Percentiles rank a stretch among this genome's conserved stretches.
These are phyloP conservation scores for Pogonus chalceus DNA, from an alignment of 1,140 invertebrate genomes.

Conservation along the genomic window DNA sequence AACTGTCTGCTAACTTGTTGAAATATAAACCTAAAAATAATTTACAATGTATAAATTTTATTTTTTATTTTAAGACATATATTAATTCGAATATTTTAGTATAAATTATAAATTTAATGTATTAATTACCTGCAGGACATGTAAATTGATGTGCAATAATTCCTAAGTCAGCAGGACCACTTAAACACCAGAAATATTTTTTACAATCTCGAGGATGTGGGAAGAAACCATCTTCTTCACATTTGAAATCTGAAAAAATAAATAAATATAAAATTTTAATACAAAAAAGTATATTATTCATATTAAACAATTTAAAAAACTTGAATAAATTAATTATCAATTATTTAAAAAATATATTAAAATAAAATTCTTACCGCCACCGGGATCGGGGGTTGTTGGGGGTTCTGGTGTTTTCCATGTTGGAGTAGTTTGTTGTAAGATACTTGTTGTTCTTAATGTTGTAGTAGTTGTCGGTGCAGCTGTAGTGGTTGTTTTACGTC, in stretches of 20 bases:
- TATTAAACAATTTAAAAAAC: no score
- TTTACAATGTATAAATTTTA: background rate
- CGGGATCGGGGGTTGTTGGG: slow-evolving; percentile 82
- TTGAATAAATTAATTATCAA: no score
- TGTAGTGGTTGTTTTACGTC: slow-evolving; percentile 23
- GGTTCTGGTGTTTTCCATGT: slow-evolving; percentile 64
- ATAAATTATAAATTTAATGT: background rate
- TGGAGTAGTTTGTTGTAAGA: slow-evolving; percentile 32
- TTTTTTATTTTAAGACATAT: no score
- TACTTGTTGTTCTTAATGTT: slow-evolving; percentile 35
- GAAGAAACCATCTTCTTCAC: slow-evolving; percentile 88
- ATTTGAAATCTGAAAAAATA: slow-evolving; percentile 65
- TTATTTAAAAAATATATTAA: slow-evolving; percentile 8
- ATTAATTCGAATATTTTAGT: background rate
- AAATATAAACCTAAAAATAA: slow-evolving; percentile 63
- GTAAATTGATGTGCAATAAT: slow-evolving; percentile 89
- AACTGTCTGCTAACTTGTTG: slow-evolving; percentile 84
- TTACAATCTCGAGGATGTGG: slow-evolving; percentile 87
- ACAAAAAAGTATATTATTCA: no score
- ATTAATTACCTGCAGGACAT: slow-evolving; percentile 65
- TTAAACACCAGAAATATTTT: slow-evolving; percentile 91
- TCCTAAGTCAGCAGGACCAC: slow-evolving; percentile 77
- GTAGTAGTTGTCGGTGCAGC: slow-evolving; percentile 31
- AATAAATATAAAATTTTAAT: slow-evolving; percentile 8
- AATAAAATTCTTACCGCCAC: slow-evolving; percentile 49